These are phyloP conservation scores for Ennomos quercinarius DNA, from an alignment of 2,888 invertebrate genomes.

Conservation along the genomic window DNA sequence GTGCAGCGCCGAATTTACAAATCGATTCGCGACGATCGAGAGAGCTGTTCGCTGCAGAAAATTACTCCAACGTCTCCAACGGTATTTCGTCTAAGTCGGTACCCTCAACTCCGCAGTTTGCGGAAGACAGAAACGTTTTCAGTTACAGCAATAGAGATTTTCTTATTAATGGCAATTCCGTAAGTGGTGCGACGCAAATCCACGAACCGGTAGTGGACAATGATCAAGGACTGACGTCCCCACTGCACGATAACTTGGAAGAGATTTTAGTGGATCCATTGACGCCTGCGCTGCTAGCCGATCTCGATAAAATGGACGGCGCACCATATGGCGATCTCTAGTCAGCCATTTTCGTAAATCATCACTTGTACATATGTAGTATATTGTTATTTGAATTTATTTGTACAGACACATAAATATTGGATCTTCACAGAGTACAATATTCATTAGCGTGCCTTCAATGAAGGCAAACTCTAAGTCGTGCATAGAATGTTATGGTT, in stretches of 20 bases:
- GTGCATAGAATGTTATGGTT: constrained; percentile 61
- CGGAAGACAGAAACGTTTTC: constrained; percentile 81
- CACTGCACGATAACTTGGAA: constrained; percentile 75
- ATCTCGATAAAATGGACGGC: constrained; percentile 78
- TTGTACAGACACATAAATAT: constrained; percentile 71
- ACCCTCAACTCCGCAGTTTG: constrained; percentile 88
- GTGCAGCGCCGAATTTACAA: constrained; percentile 67
- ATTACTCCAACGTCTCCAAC: constrained; percentile 64
- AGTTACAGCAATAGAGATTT: constrained; percentile 87
- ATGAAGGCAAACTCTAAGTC: constrained; percentile 72
- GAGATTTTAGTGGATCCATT: constrained; percentile 71
- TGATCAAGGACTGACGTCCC: constrained; percentile 64
- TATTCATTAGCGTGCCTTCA: constrained; percentile 77
- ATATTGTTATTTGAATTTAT: constrained; percentile 62
- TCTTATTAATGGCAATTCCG: constrained; percentile 87
- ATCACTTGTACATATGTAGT: constrained; percentile 61
- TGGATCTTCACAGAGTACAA: constrained; percentile 76
- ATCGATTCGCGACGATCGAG: constrained; percentile 73
- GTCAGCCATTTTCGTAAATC: constrained; percentile 57
- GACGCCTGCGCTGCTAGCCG: constrained; percentile 75
- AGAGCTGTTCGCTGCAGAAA: constrained; percentile 65
- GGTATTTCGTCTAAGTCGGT: constrained; percentile 89
- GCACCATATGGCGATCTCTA: constrained; percentile 80
- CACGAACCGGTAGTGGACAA: constrained; percentile 63
- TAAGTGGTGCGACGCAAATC: constrained; percentile 61